Evolutionary conservation across 92 coral and sea anemone species (phyloP), one percentile per base, ranked within the genome.

Genomic region (Parazoanthus darwini): DNA sequence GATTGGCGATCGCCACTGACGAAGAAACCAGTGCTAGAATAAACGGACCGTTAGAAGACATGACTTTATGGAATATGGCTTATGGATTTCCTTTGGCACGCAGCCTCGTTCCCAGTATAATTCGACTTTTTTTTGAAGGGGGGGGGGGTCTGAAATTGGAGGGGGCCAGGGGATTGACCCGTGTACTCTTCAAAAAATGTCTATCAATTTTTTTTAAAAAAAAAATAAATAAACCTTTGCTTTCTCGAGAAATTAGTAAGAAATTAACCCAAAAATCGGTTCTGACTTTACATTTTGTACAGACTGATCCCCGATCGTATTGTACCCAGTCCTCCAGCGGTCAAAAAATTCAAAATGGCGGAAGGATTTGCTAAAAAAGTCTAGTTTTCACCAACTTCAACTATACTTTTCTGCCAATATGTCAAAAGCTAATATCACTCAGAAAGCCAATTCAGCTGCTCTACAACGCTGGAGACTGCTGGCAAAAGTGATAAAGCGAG

Each of bases 1-100:
- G 95, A 90, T 95, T 97, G 9, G 99, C 99, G 13, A 94, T 94
- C 39, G 99, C 94, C 15, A 97, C 97, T 5, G 98, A 92, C 38
- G 96, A 96, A 71, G 99, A 95, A 10, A 97, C 96, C 6, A 97
- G 94, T 39, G 93, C 91, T 26, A 94, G 74, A n/a, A 95, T 89
- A 79, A 95, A 94, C 3, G 98, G 89, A 5, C 68, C 66, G 54
- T 89, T 85, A 14, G 98, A 89, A 39, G 96, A 87, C 98, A 95
- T 93, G 23, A 43, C 25, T 63, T n/a, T 26, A 14, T 2, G 14
- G 13, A 14, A 13, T 54, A 54, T 0, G 20, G 4, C 33, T 29
- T 29, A 54, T 1, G 14, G 3, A 54, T 2, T 15, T 11, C 3
- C 3, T 13, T 13, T 0, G 1, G 2, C 2, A 54, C 18, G 0